A percentile compares a stretch with the other conserved stretches of the same genome.
These are phyloP conservation scores for Micrastur ruficollis DNA, from an alignment of 2,797 vertebrate genomes.

Conservation along the genomic window DNA sequence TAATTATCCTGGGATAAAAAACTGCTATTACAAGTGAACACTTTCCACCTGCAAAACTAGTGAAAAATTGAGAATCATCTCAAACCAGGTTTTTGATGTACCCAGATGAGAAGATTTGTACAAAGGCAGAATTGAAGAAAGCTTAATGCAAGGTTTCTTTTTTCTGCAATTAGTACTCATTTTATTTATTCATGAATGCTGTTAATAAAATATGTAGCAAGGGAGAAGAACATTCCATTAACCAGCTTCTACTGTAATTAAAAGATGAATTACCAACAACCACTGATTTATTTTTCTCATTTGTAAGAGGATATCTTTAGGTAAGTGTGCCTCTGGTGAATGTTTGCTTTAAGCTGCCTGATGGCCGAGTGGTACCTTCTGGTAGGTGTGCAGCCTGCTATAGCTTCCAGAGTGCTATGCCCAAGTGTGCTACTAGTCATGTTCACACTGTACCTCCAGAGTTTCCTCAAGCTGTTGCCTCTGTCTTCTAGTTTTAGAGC, in stretches of 20 bases:
- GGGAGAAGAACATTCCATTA: conserved; percentile 37
- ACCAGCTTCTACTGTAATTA: conserved; percentile 48
- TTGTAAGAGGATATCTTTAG: not conserved
- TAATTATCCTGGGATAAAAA: not conserved
- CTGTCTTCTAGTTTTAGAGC: not conserved
- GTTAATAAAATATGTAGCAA: conserved; percentile 62
- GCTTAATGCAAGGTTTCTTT: not conserved
- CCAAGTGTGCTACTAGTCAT: not conserved
- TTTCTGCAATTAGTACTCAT: conserved; percentile 11
- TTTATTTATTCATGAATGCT: conserved; percentile 61
- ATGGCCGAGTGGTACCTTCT: not conserved
- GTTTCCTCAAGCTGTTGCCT: not conserved
- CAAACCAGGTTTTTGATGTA: not conserved
- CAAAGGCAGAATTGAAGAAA: not conserved
- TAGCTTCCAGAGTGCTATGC: not conserved
- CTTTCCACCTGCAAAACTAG: not conserved
- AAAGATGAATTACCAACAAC: conserved; percentile 48
- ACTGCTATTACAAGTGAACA: not conserved
- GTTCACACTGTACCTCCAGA: not conserved
- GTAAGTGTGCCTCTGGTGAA: not conserved
- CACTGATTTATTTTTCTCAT: conserved; percentile 15
- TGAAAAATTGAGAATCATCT: not conserved
- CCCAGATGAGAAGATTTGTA: not conserved
- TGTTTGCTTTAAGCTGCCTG: not conserved
- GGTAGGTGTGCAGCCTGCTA: not conserved